These are phyloP conservation scores for Pogonognathellus flavescens DNA, from an alignment of 1,140 invertebrate genomes.

Conservation along the genomic window DNA sequence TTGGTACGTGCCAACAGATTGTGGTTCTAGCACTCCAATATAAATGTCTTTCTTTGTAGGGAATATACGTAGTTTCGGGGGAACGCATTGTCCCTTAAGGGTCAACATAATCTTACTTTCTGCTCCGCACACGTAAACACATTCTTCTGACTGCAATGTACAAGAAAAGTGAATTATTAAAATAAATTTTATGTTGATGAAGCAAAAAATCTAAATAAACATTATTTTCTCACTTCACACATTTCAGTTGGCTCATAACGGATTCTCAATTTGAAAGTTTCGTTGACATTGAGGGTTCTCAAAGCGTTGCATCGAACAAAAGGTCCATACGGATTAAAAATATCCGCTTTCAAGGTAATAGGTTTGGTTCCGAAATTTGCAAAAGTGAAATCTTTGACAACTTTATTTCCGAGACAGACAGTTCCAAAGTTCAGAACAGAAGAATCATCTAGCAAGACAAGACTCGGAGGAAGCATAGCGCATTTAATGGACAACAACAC, in stretches of 20 bases:
- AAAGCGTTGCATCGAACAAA: slow-evolving; percentile 44
- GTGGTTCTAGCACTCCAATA: not conserved
- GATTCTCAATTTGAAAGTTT: slow-evolving; percentile 25
- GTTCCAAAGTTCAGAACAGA: not conserved
- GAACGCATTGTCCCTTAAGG: not conserved
- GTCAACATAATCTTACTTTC: not conserved
- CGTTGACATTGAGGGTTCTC: not conserved
- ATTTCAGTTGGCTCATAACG: not conserved
- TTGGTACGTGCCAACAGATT: slow-evolving; percentile 3
- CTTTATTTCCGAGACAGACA: not conserved
- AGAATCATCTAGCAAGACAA: not conserved
- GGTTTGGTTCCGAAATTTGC: slow-evolving; percentile 1
- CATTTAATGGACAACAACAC: not conserved
- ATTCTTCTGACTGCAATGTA: not conserved
- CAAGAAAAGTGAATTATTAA: not conserved
- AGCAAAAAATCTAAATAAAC: not conserved
- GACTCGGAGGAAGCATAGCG: not conserved
- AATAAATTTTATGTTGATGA: not conserved
- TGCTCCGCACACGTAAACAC: not conserved
- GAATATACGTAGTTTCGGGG: not conserved
- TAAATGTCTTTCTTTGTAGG: not conserved
- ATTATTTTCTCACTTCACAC: not conserved
- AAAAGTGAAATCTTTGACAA: not conserved
- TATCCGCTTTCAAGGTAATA: slow-evolving; percentile 24
- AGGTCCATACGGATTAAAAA: slow-evolving; percentile 48